phyloP scores from a whole-genome alignment of 2,888 invertebrate species.

The Clitarchus hookeri region DNA sequence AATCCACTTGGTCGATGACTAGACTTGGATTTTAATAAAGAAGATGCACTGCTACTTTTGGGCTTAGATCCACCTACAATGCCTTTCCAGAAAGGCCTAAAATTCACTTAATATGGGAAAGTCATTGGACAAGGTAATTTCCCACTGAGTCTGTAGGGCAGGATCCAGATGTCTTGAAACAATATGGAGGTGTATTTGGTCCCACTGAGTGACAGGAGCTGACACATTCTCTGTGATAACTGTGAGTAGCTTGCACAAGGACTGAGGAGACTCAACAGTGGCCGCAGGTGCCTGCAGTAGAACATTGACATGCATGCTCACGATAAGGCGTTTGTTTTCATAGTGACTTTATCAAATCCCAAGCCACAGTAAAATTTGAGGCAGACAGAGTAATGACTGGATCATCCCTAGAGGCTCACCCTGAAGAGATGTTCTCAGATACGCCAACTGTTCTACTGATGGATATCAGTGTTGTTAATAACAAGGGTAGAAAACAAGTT shows the following conservation, averaged over 20 bases:
- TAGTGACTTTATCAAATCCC: background rate
- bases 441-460: background rate
- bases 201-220: background rate
- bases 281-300: background rate
- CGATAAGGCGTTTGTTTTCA: background rate
- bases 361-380: background rate
- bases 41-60: background rate
- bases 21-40: background rate
- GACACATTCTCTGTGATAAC: background rate
- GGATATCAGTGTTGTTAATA: background rate
- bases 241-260: background rate
- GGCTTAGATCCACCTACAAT: background rate
- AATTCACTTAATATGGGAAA: background rate
- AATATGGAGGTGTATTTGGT: background rate
- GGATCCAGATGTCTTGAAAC: background rate
- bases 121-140: background rate
- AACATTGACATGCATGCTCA: background rate
- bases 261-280: background rate
- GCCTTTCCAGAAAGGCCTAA: background rate
- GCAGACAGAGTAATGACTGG: background rate
- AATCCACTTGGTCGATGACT: background rate
- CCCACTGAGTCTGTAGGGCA: background rate
- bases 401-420: background rate
- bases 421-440: background rate
- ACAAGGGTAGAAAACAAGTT: background rate